Evolutionary conservation across 1,140 invertebrate species (phyloP).

Genomic region (Teleopsis dalmanni): DNA sequence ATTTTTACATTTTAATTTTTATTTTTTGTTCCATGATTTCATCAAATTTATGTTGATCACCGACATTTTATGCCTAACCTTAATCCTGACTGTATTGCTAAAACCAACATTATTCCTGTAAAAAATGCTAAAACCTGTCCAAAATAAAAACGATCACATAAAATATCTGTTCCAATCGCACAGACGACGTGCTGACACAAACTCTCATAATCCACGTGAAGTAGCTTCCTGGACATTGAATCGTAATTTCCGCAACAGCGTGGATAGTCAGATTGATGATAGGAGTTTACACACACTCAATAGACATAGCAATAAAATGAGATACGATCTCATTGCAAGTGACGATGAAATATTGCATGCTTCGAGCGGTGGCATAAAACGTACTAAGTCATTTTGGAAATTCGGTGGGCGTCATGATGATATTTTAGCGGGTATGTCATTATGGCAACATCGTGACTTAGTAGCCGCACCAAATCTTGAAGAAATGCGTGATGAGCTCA

Average conservation of each 20-base stretch:
- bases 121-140: constrained; percentile 11
- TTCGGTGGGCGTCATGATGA: constrained; percentile 58
- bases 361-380: constrained; percentile 52
- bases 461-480: constrained; percentile 50
- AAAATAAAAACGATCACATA: constrained; percentile 9
- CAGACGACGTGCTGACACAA: constrained; percentile 35
- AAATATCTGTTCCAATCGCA: constrained; percentile 1
- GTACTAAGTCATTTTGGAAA: constrained; percentile 78
- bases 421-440: constrained; percentile 72
- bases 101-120: constrained; percentile 19
- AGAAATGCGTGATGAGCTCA: constrained; percentile 25
- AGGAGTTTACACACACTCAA: constrained; percentile 27
- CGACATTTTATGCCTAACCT: constrained; percentile 1
- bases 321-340: constrained; percentile 46
- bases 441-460: constrained; percentile 76
- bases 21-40: constrained; percentile 4
- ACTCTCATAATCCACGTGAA: constrained; percentile 31
- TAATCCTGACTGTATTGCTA: constrained; percentile 1
- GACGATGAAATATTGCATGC: constrained; percentile 40
- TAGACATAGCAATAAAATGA: constrained; percentile 25
- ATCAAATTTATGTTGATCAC: constrained; percentile 10
- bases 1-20: constrained; percentile 6
- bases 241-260: constrained; percentile 38
- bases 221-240: constrained; percentile 39
- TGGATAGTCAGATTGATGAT: constrained; percentile 39